Evolutionary conservation across 2,888 invertebrate genomes (phyloP), one percentile per base, ranked within the genome.

Genomic region (Alsophila aescularia): DNA sequence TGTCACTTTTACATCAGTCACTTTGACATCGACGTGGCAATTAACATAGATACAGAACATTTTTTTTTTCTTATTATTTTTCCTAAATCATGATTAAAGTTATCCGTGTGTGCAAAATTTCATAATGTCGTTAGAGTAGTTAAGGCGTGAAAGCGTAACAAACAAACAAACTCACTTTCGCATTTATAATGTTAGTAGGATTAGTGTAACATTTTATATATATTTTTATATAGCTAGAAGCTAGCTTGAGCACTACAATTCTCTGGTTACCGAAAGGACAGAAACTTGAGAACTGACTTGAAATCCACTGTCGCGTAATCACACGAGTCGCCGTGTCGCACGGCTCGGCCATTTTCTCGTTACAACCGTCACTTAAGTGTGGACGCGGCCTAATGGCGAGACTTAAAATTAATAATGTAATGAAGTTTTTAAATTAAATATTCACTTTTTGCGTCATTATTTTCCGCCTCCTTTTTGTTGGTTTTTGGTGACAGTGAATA

Each of bases 291-390:
- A 31, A 53, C 53, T 53, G 9, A 41, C 12, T 14, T 2, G 7
- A 32, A 43, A 45, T 60, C 58, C 49, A 61, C 69, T 41, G 59
- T 63, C 66, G 69, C 71, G 75, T 76, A 73, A 73, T 77, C 13
- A n/a, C 16, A 15, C 31, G 15, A 45, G 70, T 69, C 67, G 60
- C 63, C 66, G 66, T 65, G 63, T 66, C 65, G 62, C 62, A 60
- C 60, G 58, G 52, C 53, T 55, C 54, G 62, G 63, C 57, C 57
- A 75, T 79, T 77, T 77, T 71, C 75, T 73, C 68, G 72, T 75
- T 72, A 74, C 72, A 72, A 69, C 68, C 73, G 64, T 71, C 73
- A 73, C 62, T 73, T 70, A 68, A 21, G 70, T 74, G 73, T 74
- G 70, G 56, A 62, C 66, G 51, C 55, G 39, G 49, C 73, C 68